phyloP scores from a whole-genome alignment of 2,888 invertebrate species.

The Automeris io region DNA sequence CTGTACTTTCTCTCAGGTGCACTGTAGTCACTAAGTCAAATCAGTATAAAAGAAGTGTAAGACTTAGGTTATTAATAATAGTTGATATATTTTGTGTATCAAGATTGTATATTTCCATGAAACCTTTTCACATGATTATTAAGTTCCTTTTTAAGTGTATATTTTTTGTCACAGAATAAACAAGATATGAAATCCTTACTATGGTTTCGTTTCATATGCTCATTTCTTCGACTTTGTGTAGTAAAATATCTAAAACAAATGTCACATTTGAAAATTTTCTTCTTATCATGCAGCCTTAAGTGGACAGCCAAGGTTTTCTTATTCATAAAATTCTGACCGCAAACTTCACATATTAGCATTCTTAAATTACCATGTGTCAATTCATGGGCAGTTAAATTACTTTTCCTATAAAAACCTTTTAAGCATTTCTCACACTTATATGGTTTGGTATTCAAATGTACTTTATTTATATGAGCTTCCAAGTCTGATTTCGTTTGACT shows the following conservation, averaged over 20 bases:
- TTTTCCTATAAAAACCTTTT: slow-evolving; percentile 48
- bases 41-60: too few species aligned
- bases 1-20: too few species aligned
- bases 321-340: slow-evolving; percentile 39
- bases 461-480: slow-evolving; percentile 45
- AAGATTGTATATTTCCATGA: slow-evolving; percentile 19
- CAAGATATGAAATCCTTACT: slow-evolving; percentile 37
- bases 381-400: slow-evolving; percentile 39
- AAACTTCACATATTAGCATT: slow-evolving; percentile 42
- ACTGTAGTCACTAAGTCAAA: too few species aligned
- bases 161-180: slow-evolving; percentile 43
- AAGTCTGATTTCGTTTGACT: slow-evolving; percentile 36
- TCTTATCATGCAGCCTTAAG: slow-evolving; percentile 38
- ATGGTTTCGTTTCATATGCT: slow-evolving; percentile 48
- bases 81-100: too few species aligned
- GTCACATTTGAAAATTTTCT: slow-evolving; percentile 41
- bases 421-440: slow-evolving; percentile 36
- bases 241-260: slow-evolving; percentile 40
- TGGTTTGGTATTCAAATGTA: slow-evolving; percentile 37
- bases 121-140: slow-evolving; percentile 41
- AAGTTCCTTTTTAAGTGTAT: slow-evolving; percentile 44
- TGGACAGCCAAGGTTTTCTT: slow-evolving; percentile 45
- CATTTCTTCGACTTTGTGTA: slow-evolving; percentile 40
- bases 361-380: slow-evolving; percentile 30
- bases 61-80: too few species aligned